Evolutionary conservation across 2,888 invertebrate genomes (phyloP).

Genomic region (Eurois occulta): DNA sequence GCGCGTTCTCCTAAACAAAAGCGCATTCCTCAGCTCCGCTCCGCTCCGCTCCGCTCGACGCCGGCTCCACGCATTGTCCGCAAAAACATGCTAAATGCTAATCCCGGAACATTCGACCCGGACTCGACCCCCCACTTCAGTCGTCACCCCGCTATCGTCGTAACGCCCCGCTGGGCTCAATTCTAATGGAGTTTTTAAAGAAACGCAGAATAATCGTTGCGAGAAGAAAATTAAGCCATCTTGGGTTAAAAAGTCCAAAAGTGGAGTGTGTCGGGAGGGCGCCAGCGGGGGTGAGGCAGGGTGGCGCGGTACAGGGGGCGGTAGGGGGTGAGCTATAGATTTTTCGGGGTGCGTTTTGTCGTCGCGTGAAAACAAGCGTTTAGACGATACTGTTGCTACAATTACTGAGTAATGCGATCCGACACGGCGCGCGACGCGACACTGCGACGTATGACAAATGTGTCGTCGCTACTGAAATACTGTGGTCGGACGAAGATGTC

Average conservation of each 20-base stretch:
- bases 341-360: slow-evolving; percentile 81
- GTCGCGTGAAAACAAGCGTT: slow-evolving; percentile 80
- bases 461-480: not conserved
- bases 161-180: slow-evolving; percentile 71
- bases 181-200: slow-evolving; percentile 85
- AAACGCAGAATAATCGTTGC: slow-evolving; percentile 80
- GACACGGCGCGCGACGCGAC: not conserved
- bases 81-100: slow-evolving; percentile 78
- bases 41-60: slow-evolving; percentile 55
- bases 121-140: slow-evolving; percentile 54
- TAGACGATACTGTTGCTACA: slow-evolving; percentile 73
- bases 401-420: slow-evolving; percentile 59
- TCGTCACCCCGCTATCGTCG: slow-evolving; percentile 56
- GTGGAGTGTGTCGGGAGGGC: slow-evolving; percentile 72
- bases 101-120: slow-evolving; percentile 73
- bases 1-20: slow-evolving; percentile 68
- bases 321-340: slow-evolving; percentile 79
- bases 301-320: slow-evolving; percentile 48
- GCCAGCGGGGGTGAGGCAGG: slow-evolving; percentile 48
- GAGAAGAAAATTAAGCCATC: slow-evolving; percentile 88
- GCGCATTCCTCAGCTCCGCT: slow-evolving; percentile 66
- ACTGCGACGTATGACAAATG: not conserved
- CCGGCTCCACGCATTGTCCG: slow-evolving; percentile 73
- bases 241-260: slow-evolving; percentile 87
- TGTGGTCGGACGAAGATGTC: not conserved